Evolutionary conservation across 1,140 invertebrate genomes (phyloP), one percentile per base, ranked within the genome.

Genomic region (Mizuhopecten yessoensis): DNA sequence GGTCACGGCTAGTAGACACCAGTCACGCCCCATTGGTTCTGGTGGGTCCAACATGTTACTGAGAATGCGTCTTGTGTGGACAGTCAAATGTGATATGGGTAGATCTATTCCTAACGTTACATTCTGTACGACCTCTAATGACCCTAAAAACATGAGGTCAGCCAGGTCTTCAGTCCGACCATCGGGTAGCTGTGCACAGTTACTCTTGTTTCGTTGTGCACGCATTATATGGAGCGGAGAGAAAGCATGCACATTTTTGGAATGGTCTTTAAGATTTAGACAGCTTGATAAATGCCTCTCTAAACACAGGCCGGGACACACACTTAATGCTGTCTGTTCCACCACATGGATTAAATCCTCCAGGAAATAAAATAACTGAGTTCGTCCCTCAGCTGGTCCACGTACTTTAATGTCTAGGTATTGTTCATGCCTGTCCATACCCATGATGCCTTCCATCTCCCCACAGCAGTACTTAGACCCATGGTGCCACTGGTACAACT

Each of bases 401-500:
- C 98, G 97, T 33, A 98, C 97, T 97, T 97, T 98, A 33, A 98
- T 97, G 95, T 98, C 98, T 17, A 96, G 88, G 90, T 89, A 94
- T 86, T 95, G 94, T 86, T 95, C 93, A 75, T 94, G 92, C 33
- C 92, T 88, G 97, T 97, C 97, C 92, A 98, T 96, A 15, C 97
- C 98, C 20, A 98, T 96, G 33, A 98, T 96, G 91, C 98, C 97
- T 96, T 98, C 98, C 88, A 98, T 97, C 45, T 97, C 97, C 0
- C 98, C 97, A 88, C 97, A 97, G 94, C 97, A 98, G 89, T 98
- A 97, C 96, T 98, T 98, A n/a, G 98, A 98, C 23, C 98, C 98
- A 89, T 97, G 97, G 95, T 97, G 97, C 98, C 98, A 98, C 95
- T 98, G 98, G 93, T 98, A 98, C 17, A 98, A 96, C 96, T 98